phyloP scores from a whole-genome alignment of 2,888 invertebrate species.

The Acheta domesticus region DNA sequence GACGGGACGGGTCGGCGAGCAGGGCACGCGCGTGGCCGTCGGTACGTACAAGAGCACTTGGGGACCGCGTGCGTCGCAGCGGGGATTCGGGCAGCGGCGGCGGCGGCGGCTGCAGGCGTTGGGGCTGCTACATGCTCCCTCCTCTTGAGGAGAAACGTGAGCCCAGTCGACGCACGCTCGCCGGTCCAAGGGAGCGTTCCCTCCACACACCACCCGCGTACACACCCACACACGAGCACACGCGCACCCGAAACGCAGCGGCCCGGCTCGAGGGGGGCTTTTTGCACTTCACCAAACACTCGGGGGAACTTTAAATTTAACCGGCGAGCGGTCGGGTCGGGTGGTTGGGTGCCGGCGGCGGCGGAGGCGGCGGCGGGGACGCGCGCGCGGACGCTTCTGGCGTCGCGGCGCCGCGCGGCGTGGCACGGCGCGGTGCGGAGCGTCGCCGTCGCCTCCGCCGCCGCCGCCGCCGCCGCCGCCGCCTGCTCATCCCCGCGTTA shows the following conservation, averaged over 20 bases:
- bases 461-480: neutral
- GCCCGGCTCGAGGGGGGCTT: neutral
- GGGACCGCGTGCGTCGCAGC: no score
- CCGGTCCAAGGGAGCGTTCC: neutral
- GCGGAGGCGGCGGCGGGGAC: neutral
- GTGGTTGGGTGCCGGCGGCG: neutral
- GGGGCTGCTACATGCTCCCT: no score
- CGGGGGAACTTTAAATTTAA: slow-evolving; percentile 18
- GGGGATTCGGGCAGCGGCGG: no score
- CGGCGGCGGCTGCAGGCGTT: no score
- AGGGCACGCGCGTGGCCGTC: no score
- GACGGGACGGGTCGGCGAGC: no score
- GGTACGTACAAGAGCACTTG: no score
- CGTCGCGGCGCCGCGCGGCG: neutral
- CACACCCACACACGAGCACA: neutral
- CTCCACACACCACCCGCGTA: neutral
- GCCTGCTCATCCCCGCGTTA: neutral
- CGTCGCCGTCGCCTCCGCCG: neutral
- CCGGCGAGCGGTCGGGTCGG: neutral
- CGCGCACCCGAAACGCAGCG: neutral
- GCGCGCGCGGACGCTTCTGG: neutral
- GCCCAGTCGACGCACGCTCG: no score
- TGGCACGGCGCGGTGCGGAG: neutral
- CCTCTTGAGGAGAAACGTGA: no score
- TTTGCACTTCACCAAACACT: slow-evolving; percentile 2